Conservation (phyloP, 2,888 invertebrate genomes). For the Formica aserva region DNA sequence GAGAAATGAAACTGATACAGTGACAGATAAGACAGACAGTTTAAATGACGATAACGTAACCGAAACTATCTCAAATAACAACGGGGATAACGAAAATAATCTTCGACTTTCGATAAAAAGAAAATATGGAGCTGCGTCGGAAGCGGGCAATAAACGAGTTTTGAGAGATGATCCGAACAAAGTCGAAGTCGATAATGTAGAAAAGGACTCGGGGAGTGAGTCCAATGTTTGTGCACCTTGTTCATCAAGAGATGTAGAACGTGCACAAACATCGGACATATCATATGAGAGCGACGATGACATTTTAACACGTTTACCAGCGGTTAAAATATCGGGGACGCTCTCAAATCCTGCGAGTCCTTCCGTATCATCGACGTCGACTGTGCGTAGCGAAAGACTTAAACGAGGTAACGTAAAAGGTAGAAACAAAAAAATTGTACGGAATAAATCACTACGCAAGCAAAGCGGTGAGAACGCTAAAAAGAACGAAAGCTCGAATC, state of each 20-base stretch:
- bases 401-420: background rate
- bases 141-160: background rate
- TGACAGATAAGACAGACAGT: background rate
- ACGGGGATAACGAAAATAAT: background rate
- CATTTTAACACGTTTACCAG: conserved; percentile 76
- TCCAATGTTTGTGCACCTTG: background rate
- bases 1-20: background rate
- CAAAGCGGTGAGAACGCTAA: background rate
- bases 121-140: background rate
- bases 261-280: background rate
- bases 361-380: conserved; percentile 41
- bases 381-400: background rate
- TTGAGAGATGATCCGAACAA: background rate
- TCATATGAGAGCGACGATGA: conserved; percentile 69
- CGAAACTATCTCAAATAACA: background rate
- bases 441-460: conserved; percentile 13
- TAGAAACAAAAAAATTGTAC: background rate
- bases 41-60: conserved; percentile 1
- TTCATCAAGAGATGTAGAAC: background rate
- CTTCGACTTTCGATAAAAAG: background rate
- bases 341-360: conserved; percentile 71
- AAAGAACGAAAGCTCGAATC: background rate
- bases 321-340: conserved; percentile 77
- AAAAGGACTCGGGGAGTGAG: background rate
- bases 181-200: background rate